These are phyloP conservation scores for Boulengerochromis microlepis DNA, from an alignment of 2,113 vertebrate species.

Conservation along the genomic window DNA sequence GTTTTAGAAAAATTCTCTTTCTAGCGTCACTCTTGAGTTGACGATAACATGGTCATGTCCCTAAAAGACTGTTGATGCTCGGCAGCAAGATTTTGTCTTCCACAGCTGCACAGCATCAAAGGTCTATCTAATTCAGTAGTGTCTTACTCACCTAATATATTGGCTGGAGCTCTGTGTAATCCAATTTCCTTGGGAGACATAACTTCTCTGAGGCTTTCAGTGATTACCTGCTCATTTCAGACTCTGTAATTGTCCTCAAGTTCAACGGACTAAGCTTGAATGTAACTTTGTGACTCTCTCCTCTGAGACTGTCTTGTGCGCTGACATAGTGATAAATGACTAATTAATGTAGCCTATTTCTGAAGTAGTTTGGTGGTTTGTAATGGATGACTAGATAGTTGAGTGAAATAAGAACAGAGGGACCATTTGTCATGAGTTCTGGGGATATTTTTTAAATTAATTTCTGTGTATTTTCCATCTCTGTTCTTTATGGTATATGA, in stretches of 20 bases:
- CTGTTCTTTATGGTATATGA: not conserved
- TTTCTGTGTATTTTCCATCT: not conserved
- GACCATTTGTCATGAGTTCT: not conserved
- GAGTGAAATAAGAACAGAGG: not conserved
- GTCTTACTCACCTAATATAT: not conserved
- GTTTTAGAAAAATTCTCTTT: not conserved
- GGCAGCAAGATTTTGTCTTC: not conserved
- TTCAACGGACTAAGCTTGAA: constrained; percentile 6
- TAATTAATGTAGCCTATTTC: not conserved
- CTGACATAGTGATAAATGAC: not conserved
- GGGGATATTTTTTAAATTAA: fast-evolving
- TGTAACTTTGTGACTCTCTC: not conserved
- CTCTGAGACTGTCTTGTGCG: not conserved
- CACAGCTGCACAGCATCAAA: constrained; percentile 16
- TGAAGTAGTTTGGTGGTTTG: not conserved
- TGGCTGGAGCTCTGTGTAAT: constrained; percentile 31
- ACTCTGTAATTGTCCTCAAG: constrained; percentile 10
- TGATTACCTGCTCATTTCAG: constrained; percentile 39
- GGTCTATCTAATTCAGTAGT: constrained; percentile 8
- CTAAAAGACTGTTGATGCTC: not conserved
- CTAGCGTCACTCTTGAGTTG: not conserved
- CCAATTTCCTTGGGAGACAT: constrained; percentile 33
- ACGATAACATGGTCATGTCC: not conserved
- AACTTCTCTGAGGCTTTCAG: constrained; percentile 22
- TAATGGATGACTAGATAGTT: not conserved